These are phyloP conservation scores for Melanotaenia nigrans DNA, from an alignment of 2,797 vertebrate genomes.

Conservation along the genomic window DNA sequence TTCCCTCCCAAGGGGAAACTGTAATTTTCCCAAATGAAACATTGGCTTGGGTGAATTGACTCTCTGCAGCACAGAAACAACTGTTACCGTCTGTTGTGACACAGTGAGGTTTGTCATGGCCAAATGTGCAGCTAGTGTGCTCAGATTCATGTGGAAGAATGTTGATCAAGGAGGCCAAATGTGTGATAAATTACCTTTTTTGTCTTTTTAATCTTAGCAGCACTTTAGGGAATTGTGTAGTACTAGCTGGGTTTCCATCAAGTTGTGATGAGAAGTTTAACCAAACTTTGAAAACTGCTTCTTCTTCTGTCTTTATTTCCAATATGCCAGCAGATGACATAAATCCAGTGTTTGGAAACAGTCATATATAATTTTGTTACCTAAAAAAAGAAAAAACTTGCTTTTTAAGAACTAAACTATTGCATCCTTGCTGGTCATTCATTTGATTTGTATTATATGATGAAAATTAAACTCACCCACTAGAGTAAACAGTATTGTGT, in stretches of 20 bases:
- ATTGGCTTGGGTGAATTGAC: constrained; percentile 39
- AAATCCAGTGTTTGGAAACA: not conserved
- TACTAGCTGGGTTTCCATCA: not conserved
- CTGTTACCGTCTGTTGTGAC: constrained; percentile 73
- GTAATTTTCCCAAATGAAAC: constrained; percentile 65
- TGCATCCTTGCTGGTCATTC: not conserved
- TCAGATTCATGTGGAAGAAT: constrained; percentile 36
- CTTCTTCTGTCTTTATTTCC: not conserved
- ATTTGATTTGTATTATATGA: not conserved
- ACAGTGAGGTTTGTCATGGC: constrained; percentile 62
- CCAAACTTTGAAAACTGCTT: not conserved
- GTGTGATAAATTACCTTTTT: not conserved
- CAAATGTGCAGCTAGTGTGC: constrained; percentile 50
- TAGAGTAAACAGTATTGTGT: not conserved
- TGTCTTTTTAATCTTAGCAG: not conserved
- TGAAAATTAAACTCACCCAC: not conserved
- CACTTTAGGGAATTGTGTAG: not conserved
- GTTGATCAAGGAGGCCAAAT: not conserved
- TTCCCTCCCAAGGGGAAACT: constrained; percentile 55
- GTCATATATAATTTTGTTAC: not conserved
- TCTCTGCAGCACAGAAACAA: constrained; percentile 63
- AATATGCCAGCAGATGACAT: not conserved
- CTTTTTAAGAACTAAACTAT: not conserved
- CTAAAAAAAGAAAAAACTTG: not conserved
- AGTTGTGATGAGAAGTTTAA: too few species aligned